Conservation (phyloP, 2,113 vertebrate genomes). For the Erythrolamprus reginae region DNA sequence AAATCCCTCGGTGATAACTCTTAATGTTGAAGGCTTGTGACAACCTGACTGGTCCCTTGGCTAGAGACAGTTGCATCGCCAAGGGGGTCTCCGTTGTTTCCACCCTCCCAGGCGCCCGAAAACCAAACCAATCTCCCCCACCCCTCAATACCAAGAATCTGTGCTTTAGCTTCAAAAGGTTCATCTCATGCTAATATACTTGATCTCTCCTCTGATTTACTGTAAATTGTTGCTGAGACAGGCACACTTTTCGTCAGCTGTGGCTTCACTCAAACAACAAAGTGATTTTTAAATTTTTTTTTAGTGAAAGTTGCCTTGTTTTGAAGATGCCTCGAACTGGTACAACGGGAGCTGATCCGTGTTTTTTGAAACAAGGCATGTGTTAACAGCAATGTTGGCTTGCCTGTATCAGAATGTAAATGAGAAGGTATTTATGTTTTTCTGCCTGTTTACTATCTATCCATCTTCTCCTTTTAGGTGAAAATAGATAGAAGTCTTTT, state of each 20-base stretch:
- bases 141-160: background rate
- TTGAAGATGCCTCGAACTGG: background rate
- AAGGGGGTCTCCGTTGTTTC: background rate
- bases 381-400: background rate
- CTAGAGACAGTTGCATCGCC: too few relatives aligned
- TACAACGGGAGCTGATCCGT: background rate
- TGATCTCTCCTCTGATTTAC: background rate
- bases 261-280: background rate
- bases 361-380: background rate
- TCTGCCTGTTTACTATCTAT: background rate
- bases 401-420: background rate
- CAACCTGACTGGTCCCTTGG: background rate
- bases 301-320: background rate
- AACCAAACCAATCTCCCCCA: background rate
- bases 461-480: background rate
- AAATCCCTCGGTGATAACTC: background rate
- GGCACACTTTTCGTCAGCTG: background rate
- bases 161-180: slow-evolving; percentile 5
- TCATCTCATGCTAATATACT: background rate
- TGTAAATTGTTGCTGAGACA: background rate
- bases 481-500: background rate
- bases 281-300: background rate
- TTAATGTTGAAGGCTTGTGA: background rate
- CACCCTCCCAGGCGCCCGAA: background rate
- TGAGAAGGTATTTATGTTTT: background rate